Conservation (phyloP, 1,140 invertebrate genomes). For the Holcopasites calliopsidis region DNA sequence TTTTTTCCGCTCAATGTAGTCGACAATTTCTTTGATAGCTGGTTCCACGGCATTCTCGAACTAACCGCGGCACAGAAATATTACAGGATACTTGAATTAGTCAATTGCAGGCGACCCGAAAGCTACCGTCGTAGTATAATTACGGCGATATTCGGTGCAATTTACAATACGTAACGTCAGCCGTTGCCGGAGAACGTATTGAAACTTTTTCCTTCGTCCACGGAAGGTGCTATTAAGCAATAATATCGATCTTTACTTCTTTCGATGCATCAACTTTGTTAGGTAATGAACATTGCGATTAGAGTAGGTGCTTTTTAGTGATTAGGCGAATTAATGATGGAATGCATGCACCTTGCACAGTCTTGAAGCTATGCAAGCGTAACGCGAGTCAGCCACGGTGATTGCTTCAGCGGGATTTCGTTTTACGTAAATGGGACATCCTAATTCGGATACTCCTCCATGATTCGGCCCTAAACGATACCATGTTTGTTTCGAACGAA, state of each 20-base stretch:
- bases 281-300: not conserved
- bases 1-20: not conserved
- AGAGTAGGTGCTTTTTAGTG: not conserved
- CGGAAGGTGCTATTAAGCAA: not conserved
- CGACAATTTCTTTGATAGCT: not conserved
- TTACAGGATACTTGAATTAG: not conserved
- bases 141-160: too few species aligned
- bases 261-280: not conserved
- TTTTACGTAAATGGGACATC: constrained; percentile 3
- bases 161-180: too few species aligned
- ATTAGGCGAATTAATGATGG: constrained; percentile 43
- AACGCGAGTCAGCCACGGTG: not conserved
- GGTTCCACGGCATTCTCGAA: not conserved
- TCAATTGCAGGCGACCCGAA: not conserved
- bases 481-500: not conserved
- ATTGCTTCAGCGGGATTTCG: constrained; percentile 2
- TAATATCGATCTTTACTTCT: not conserved
- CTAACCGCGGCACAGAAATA: too few species aligned
- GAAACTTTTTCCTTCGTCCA: not conserved
- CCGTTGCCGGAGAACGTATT: too few species aligned
- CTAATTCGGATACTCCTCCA: not conserved
- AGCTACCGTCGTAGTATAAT: too few species aligned
- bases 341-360: not conserved
- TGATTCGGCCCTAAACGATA: not conserved
- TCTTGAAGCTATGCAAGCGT: not conserved